Evolutionary conservation across 2,797 vertebrate species (phyloP).

Genomic region (Tiaroga cobitis): DNA sequence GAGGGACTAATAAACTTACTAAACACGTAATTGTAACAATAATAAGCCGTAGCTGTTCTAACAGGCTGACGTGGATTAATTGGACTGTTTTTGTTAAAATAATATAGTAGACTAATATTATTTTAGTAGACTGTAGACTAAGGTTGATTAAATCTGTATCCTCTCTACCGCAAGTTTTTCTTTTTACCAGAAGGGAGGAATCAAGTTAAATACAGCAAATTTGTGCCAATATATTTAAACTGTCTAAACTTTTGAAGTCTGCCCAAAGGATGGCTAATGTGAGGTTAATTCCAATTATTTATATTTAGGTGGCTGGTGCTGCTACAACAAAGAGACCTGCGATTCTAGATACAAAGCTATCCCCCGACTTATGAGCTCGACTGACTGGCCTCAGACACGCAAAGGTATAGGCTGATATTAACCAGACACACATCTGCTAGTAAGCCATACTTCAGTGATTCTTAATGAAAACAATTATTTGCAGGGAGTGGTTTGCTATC

Average conservation of each 20-base stretch:
- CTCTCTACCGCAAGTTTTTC: too few relatives aligned
- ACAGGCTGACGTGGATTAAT: background rate
- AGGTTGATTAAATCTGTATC: background rate
- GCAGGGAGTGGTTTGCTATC: slow-evolving; percentile 85
- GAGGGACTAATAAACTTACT: background rate
- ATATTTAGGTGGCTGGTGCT: slow-evolving; percentile 85
- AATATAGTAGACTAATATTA: background rate
- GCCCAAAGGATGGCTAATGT: slow-evolving; percentile 55
- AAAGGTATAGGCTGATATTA: slow-evolving; percentile 70
- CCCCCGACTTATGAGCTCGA: slow-evolving; percentile 82
- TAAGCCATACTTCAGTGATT: background rate
- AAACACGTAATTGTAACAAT: background rate
- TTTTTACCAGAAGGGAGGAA: background rate
- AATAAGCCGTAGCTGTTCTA: background rate
- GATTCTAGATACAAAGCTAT: slow-evolving; percentile 85
- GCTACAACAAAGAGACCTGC: slow-evolving; percentile 84
- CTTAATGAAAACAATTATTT: slow-evolving; percentile 40
- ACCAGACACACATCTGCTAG: slow-evolving; percentile 14
- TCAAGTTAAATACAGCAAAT: background rate
- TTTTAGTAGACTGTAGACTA: background rate
- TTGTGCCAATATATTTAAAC: background rate
- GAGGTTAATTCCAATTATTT: slow-evolving; percentile 51
- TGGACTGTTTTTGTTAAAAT: background rate
- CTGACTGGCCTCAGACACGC: slow-evolving; percentile 79
- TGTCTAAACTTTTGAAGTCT: slow-evolving; percentile 63